Conservation (phyloP, 1,140 invertebrate genomes). For the Pissodes strobi region DNA sequence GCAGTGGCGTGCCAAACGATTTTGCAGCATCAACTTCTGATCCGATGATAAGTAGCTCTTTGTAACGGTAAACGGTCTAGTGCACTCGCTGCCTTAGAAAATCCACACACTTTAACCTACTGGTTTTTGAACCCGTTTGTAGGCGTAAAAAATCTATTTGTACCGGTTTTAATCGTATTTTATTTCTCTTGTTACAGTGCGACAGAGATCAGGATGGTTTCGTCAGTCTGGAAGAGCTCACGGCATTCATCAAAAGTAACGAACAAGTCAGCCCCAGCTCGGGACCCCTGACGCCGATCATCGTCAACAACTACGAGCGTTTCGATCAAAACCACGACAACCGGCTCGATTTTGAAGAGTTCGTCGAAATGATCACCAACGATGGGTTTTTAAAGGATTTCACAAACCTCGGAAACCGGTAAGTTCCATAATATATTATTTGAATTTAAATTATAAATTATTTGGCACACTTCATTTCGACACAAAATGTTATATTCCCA, state of each 20-base stretch:
- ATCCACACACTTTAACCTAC: no score
- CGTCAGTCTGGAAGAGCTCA: conserved; percentile 72
- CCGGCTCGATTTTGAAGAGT: conserved; percentile 76
- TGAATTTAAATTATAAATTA: not conserved
- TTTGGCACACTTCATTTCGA: no score
- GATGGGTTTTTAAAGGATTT: conserved; percentile 65
- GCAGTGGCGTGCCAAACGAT: no score
- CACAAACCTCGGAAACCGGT: conserved; percentile 48
- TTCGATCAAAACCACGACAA: conserved; percentile 76
- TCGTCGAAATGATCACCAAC: conserved; percentile 74
- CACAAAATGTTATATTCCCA: no score
- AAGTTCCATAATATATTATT: conserved; percentile 11
- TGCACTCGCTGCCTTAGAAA: no score
- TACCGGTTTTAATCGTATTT: no score
- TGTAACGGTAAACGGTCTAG: no score
- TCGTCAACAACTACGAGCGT: conserved; percentile 70
- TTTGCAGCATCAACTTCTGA: no score
- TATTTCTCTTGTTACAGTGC: conserved; percentile 64
- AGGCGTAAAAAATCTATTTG: no score
- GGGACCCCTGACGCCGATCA: conserved; percentile 55
- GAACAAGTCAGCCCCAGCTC: conserved; percentile 72
- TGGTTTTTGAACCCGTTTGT: no score
- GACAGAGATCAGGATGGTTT: conserved; percentile 74
- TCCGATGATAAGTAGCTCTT: no score
- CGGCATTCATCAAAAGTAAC: conserved; percentile 64